Base-by-base conservation (phyloP, 2,113 vertebrate species). In the Xyrauchen texanus region DNA sequence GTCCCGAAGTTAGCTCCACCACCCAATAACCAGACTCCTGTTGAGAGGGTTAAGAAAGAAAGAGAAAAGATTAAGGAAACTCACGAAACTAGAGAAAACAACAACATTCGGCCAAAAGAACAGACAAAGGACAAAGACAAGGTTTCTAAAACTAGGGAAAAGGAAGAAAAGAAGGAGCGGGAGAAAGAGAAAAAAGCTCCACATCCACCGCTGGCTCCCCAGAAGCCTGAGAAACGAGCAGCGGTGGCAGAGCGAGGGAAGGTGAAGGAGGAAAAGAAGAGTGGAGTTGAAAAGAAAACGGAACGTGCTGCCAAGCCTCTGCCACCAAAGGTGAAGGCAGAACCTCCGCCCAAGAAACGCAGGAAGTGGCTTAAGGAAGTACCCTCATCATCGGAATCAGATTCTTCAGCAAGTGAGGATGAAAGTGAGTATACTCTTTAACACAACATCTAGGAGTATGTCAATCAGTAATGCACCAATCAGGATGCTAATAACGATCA, bases 311-410 rank as follows among this genome's bases (percentile, higher is more conserved):
- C 92, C 52, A 96, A 96, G 88, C 86, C 93, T 81, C 90, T 89
- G 81, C 81, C 85, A 0, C 45, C 88, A 45, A 97, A 95, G 83
- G 94, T 95, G 62, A 97, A 96, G 87, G 96, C 95, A 0, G 95
- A 96, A 80, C 96, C 96, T 0, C 96, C 96, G 0, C 96, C 95
- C 0, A 97, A 97, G 87, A 97, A 97, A 87, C 95, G 95, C 82
- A 96, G 96, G 92, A 96, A 95, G 87, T 97, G 96, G 96, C 90
- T 96, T 67, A 96, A 95, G 71, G 95, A 96, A 74, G 93, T 92
- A 0, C 92, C 94, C 4, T 95, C 91, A 0, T 96, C 95, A 3
- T 96, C 95, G 0, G 95, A 96, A 68, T 96, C 96, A 0, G 95
- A 96, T 51, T 96, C 96, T 0, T 95, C 95, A 4, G 92, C 94